Evolutionary conservation across 2,888 invertebrate genomes (phyloP).

Genomic region (Ectemnius cavifrons): DNA sequence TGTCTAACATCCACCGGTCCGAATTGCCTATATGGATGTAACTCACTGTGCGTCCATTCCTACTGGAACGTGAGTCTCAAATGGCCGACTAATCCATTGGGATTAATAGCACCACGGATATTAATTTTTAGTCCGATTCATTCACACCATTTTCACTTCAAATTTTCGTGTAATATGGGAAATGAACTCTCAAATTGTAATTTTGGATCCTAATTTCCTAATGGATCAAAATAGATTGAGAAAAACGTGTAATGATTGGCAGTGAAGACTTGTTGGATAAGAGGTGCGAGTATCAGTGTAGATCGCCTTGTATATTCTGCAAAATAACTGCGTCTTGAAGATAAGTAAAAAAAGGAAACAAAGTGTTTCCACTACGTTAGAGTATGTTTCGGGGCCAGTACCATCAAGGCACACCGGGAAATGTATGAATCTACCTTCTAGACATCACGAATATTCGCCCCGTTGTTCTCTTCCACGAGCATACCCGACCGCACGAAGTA

Average conservation of each 20-base stretch:
- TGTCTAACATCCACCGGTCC: conserved; percentile 70
- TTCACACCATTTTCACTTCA: too few relatives aligned
- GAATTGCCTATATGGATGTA: conserved; percentile 60
- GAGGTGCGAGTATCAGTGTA: background rate
- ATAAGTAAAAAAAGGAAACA: conserved; percentile 38
- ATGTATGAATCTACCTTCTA: conserved; percentile 24
- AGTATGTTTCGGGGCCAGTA: conserved; percentile 24
- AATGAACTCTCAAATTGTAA: too few relatives aligned
- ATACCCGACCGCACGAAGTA: conserved; percentile 9
- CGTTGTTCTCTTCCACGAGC: conserved; percentile 24
- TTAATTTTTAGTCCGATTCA: too few relatives aligned
- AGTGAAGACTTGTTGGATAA: too few relatives aligned
- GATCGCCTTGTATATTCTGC: background rate
- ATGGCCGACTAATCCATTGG: conserved; percentile 11
- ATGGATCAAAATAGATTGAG: conserved; percentile 1
- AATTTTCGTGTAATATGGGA: too few relatives aligned
- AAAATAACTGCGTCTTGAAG: conserved; percentile 26
- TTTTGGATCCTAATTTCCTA: too few relatives aligned
- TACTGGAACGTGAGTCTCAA: conserved; percentile 35
- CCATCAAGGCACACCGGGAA: conserved; percentile 29
- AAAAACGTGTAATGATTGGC: conserved; percentile 8
- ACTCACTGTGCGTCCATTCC: conserved; percentile 42
- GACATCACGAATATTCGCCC: conserved; percentile 24
- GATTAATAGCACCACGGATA: too few relatives aligned
- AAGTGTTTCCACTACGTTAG: conserved; percentile 33